Conservation (phyloP, 2,113 vertebrate species). For the Nettapus auritus region DNA sequence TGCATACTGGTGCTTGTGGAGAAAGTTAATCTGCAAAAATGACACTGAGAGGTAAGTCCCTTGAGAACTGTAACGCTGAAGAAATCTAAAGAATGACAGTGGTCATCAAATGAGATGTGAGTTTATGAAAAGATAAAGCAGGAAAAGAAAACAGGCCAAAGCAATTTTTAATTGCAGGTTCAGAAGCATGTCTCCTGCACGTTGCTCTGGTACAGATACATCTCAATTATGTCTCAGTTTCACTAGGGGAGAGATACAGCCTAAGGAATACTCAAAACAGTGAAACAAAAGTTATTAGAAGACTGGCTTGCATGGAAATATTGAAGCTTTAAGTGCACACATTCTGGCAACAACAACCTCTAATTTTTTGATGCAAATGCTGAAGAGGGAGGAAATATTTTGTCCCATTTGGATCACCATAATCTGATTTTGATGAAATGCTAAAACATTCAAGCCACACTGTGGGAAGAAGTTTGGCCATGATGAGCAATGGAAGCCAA, state of each 20-base stretch:
- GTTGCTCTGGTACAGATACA: not conserved
- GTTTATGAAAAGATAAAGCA: slow-evolving; percentile 26
- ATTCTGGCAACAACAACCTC: not conserved
- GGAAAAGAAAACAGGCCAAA: slow-evolving; percentile 37
- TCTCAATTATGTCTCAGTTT: slow-evolving; percentile 6
- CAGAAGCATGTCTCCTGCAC: not conserved
- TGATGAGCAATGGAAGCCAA: not conserved
- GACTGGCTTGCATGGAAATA: not conserved
- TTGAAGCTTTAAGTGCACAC: not conserved
- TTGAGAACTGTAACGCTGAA: slow-evolving; percentile 16
- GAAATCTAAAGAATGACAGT: slow-evolving; percentile 42
- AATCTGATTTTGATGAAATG: not conserved
- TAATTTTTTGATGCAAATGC: not conserved
- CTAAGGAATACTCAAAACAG: not conserved
- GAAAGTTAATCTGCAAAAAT: slow-evolving; percentile 19
- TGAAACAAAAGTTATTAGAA: not conserved
- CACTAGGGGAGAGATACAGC: not conserved
- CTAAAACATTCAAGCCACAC: not conserved
- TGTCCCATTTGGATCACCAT: not conserved
- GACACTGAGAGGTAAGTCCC: not conserved
- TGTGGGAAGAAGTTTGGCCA: not conserved
- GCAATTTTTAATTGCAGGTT: slow-evolving; percentile 35
- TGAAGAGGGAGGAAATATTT: not conserved
- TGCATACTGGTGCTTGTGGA: not conserved
- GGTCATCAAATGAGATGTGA: slow-evolving; percentile 32